A percentile compares a stretch with the other conserved stretches of the same genome.
Evolutionary conservation across 92 coral and sea anemone species (phyloP).

Genomic region (Pocillopora grandis): DNA sequence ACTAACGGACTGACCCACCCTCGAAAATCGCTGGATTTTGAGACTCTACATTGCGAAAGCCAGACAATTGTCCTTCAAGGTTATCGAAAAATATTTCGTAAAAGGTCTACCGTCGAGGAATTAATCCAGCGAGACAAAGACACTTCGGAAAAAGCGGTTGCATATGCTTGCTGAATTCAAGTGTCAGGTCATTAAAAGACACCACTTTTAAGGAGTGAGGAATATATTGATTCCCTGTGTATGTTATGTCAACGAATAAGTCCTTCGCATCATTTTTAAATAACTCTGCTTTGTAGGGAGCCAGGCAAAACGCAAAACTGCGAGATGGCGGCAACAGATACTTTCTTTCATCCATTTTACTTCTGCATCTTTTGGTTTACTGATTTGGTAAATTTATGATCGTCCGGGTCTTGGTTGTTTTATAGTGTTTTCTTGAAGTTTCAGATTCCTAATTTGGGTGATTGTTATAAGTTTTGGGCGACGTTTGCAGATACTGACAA

Average conservation of each 20-base stretch:
- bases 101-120: too few relatives aligned
- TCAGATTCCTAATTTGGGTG: constrained; percentile 39
- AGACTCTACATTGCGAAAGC: too few relatives aligned
- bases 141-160: constrained; percentile 34
- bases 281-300: constrained; percentile 42
- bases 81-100: too few relatives aligned
- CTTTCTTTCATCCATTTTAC: constrained; percentile 59
- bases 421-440: constrained; percentile 38
- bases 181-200: neutral
- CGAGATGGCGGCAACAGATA: constrained; percentile 49
- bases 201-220: too few relatives aligned
- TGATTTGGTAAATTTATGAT: constrained; percentile 36
- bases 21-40: too few relatives aligned
- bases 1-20: too few relatives aligned
- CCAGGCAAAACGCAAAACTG: constrained; percentile 52
- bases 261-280: neutral
- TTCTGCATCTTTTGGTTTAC: constrained; percentile 45
- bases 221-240: too few relatives aligned
- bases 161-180: neutral
- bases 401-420: constrained; percentile 38
- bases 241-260: too few relatives aligned
- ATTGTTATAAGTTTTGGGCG: constrained; percentile 33
- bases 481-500: neutral
- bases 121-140: neutral
- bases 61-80: too few relatives aligned